A percentile compares a stretch with the other conserved stretches of the same genome.
Evolutionary conservation across 35 echinoderm and acorn worm species (phyloP).

Genomic region (Apostichopus parvimensis): DNA sequence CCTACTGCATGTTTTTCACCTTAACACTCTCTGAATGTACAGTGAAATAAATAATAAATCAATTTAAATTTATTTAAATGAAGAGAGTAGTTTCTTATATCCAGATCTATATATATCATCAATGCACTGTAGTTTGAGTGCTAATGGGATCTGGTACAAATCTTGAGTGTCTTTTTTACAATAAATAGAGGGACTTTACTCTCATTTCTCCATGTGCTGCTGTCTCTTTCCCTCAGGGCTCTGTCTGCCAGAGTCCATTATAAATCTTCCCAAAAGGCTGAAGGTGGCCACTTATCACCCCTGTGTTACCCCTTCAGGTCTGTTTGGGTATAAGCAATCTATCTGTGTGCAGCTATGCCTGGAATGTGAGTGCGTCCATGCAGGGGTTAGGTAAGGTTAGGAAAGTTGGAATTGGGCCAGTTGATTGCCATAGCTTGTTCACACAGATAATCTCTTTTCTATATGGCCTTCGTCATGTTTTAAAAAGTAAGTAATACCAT

Average conservation of each 20-base stretch:
- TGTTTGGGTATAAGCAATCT: constrained; percentile 43
- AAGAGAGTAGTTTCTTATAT: too few relatives aligned
- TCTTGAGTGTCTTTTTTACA: too few relatives aligned
- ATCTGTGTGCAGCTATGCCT: constrained; percentile 39
- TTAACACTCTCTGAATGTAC: too few relatives aligned
- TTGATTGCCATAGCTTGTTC: background rate
- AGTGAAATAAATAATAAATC: too few relatives aligned
- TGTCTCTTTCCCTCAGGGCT: too few relatives aligned
- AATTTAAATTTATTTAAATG: too few relatives aligned
- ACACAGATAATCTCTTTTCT: constrained; percentile 5
- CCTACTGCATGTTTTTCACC: too few relatives aligned
- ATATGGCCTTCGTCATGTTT: background rate
- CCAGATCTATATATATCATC: too few relatives aligned
- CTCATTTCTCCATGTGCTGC: too few relatives aligned
- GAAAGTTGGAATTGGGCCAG: constrained; percentile 51
- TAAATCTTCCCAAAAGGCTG: constrained; percentile 53
- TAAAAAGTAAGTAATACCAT: background rate
- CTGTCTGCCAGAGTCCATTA: constrained; percentile 39
- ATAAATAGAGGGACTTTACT: too few relatives aligned
- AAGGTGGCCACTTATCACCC: constrained; percentile 57
- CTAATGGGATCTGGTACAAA: too few relatives aligned
- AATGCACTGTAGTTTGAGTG: too few relatives aligned
- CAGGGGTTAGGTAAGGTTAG: constrained; percentile 58
- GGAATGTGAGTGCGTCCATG: constrained; percentile 29
- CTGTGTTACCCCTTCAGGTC: constrained; percentile 37